Conservation (phyloP, 2,888 invertebrate genomes). For the Cephalotes varians region DNA sequence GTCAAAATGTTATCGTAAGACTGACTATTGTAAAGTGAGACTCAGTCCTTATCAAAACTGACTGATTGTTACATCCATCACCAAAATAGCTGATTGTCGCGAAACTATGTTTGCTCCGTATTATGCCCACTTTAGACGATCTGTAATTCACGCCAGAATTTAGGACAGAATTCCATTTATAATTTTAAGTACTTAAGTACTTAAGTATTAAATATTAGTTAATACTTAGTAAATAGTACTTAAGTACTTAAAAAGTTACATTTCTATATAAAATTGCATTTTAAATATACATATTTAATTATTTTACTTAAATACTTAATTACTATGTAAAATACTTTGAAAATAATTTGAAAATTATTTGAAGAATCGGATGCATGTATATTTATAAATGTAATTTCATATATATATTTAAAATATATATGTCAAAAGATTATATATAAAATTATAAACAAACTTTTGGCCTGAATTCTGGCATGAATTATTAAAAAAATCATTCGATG, state of each 20-base stretch:
- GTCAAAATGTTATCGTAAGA: background rate
- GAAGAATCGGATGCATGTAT: no score
- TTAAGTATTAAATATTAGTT: no score
- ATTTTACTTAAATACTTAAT: no score
- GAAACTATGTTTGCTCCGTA: background rate
- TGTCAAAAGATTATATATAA: background rate
- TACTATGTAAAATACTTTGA: background rate
- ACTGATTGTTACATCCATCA: background rate
- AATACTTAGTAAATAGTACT: no score
- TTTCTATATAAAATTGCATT: no score
- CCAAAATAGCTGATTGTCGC: background rate
- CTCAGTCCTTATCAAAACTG: background rate
- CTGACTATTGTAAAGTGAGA: background rate
- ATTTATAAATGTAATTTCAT: no score
- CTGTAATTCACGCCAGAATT: background rate
- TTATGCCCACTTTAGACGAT: background rate
- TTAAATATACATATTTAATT: no score
- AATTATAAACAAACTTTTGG: background rate
- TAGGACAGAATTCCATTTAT: background rate
- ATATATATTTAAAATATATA: background rate
- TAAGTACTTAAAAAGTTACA: no score
- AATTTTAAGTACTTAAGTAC: background rate
- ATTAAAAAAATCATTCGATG: background rate
- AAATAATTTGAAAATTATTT: no score
- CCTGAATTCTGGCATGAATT: background rate